phyloP scores from a whole-genome alignment of 2,888 invertebrate species.

The Orchestes rusci region DNA sequence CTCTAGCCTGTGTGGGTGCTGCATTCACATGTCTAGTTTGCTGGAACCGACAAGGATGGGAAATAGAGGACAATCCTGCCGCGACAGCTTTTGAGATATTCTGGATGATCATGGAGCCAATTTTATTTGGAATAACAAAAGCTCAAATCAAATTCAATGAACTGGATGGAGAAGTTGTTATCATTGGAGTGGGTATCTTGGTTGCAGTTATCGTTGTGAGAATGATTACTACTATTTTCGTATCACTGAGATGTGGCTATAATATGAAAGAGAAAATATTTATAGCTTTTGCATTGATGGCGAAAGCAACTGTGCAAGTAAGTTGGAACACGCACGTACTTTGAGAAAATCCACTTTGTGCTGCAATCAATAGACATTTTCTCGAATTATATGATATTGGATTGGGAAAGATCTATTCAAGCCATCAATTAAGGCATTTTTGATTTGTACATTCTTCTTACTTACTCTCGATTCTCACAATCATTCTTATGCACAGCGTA shows the following conservation, averaged over 20 bases:
- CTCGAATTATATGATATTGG: too few relatives aligned
- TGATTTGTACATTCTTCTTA: too few relatives aligned
- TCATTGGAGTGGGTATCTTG: conserved; percentile 64
- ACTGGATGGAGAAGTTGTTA: conserved; percentile 60
- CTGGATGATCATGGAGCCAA: conserved; percentile 95
- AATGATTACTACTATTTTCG: conserved; percentile 57
- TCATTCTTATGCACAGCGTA: too few relatives aligned
- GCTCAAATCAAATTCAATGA: conserved; percentile 76
- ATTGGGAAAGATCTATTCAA: too few relatives aligned
- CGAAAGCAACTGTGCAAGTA: conserved; percentile 96
- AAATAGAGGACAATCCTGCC: conserved; percentile 80
- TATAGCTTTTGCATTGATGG: conserved; percentile 86
- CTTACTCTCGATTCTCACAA: too few relatives aligned
- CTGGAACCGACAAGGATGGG: conserved; percentile 81
- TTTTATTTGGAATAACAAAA: conserved; percentile 89
- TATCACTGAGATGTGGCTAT: conserved; percentile 70
- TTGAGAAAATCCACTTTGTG: too few relatives aligned
- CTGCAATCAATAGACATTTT: too few relatives aligned
- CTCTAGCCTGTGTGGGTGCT: conserved; percentile 74
- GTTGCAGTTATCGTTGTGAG: conserved; percentile 59
- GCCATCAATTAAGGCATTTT: too few relatives aligned
- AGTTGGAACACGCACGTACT: conserved; percentile 16
- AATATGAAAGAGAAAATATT: conserved; percentile 88
- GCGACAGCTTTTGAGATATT: conserved; percentile 83
- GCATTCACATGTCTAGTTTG: conserved; percentile 75